Percentiles rank a stretch among this genome's conserved stretches.
These are phyloP conservation scores for Hydrozoanthus tunicans DNA, from an alignment of 64 coral and sea anemone genomes.

Conservation along the genomic window DNA sequence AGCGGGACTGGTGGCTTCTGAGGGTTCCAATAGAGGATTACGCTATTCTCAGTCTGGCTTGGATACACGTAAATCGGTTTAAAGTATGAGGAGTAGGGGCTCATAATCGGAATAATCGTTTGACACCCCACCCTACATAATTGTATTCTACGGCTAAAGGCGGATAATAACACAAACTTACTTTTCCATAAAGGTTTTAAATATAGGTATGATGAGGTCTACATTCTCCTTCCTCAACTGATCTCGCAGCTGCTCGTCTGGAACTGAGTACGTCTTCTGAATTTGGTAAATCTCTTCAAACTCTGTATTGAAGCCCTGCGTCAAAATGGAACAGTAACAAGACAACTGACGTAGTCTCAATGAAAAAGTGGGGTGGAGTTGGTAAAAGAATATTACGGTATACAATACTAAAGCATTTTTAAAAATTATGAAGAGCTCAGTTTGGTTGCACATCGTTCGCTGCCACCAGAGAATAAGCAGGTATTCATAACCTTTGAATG, in stretches of 20 bases:
- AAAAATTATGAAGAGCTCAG: too few relatives aligned
- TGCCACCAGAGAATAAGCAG: too few relatives aligned
- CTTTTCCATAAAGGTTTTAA: slow-evolving; percentile 85
- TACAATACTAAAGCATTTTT: too few relatives aligned
- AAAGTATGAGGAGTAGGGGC: too few relatives aligned
- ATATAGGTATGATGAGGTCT: slow-evolving; percentile 84
- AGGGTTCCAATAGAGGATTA: too few relatives aligned
- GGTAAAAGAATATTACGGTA: too few relatives aligned
- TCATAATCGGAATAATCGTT: too few relatives aligned
- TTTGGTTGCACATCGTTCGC: too few relatives aligned
- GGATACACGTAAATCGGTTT: too few relatives aligned
- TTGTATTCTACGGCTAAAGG: neutral
- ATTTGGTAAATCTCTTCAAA: slow-evolving; percentile 96
- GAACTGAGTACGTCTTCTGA: slow-evolving; percentile 96
- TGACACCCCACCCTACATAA: neutral
- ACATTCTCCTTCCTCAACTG: slow-evolving; percentile 86
- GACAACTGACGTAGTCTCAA: neutral
- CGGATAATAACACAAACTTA: slow-evolving; percentile 39
- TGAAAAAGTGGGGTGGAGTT: neutral
- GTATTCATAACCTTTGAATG: too few relatives aligned
- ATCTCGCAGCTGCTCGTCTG: slow-evolving; percentile 90
- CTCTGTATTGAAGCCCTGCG: slow-evolving; percentile 97
- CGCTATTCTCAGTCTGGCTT: too few relatives aligned
- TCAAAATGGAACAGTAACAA: neutral
- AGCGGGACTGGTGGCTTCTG: too few relatives aligned